These are phyloP conservation scores for Allolobophora icterica DNA, from an alignment of 2,888 invertebrate species.

Conservation along the genomic window DNA sequence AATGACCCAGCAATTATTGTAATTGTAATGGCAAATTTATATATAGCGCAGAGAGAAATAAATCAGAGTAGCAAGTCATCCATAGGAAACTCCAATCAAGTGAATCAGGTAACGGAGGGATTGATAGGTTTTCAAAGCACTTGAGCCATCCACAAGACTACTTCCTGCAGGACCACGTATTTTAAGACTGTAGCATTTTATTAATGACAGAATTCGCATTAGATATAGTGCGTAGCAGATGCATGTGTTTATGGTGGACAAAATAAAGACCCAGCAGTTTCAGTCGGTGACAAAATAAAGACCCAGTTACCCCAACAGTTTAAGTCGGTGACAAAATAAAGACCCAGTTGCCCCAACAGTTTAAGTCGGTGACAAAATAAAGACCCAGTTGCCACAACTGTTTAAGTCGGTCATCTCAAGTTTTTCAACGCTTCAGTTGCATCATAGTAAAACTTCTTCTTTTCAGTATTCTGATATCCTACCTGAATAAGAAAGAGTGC, in stretches of 20 bases:
- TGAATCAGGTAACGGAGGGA: neutral
- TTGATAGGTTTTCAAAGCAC: neutral
- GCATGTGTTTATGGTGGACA: neutral
- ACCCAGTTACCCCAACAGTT: neutral
- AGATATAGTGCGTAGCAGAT: neutral
- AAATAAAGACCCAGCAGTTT: neutral
- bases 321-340: too few species aligned
- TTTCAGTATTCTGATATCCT: constrained; percentile 1
- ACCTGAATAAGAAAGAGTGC: constrained; percentile 43
- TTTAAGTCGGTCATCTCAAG: neutral
- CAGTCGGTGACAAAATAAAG: neutral
- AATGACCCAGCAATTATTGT: neutral
- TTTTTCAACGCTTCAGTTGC: neutral
- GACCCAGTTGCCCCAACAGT: too few species aligned
- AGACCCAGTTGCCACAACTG: neutral
- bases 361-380: neutral
- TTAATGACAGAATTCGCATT: neutral
- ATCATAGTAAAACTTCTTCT: neutral
- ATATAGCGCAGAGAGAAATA: too few species aligned
- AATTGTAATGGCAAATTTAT: too few species aligned
- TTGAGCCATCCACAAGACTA: neutral
- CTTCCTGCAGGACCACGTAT: neutral
- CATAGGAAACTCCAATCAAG: neutral
- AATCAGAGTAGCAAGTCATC: neutral
- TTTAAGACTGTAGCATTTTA: too few species aligned